A percentile compares a stretch with the other conserved stretches of the same genome.
These are phyloP conservation scores for Sander vitreus DNA, from an alignment of 2,113 vertebrate genomes.

Conservation along the genomic window DNA sequence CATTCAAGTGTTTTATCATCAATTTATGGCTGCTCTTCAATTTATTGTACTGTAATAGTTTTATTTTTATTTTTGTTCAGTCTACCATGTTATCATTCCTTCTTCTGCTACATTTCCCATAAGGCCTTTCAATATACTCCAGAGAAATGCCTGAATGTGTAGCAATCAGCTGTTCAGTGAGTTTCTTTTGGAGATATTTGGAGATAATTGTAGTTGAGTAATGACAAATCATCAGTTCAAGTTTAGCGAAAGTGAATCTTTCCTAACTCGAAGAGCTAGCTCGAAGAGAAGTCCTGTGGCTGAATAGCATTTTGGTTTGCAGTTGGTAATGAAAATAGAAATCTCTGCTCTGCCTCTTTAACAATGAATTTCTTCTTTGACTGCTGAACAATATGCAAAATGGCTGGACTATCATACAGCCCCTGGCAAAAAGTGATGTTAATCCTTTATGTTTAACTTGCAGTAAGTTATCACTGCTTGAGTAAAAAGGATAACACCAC, in stretches of 20 bases:
- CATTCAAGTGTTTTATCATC: background rate
- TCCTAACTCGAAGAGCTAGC: background rate
- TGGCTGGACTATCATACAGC: background rate
- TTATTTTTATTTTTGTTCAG: background rate
- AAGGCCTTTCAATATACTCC: conserved; percentile 1
- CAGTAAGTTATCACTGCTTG: background rate
- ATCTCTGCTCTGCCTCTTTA: background rate
- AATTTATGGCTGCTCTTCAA: background rate
- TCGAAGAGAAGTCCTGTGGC: background rate
- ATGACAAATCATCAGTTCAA: background rate
- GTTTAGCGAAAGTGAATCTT: background rate
- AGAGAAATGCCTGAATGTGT: background rate
- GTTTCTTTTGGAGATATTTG: background rate
- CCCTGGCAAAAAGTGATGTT: background rate
- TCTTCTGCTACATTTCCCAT: conserved; percentile 4
- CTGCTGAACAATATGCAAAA: background rate
- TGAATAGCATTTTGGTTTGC: background rate
- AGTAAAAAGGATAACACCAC: background rate
- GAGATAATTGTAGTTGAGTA: background rate
- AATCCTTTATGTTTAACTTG: background rate
- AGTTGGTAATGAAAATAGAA: background rate
- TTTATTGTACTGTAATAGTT: background rate
- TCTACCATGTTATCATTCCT: background rate
- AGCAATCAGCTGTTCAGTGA: background rate
- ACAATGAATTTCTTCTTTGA: background rate